These are phyloP conservation scores for Drosophila rufa DNA, from an alignment of 1,140 invertebrate genomes.

Conservation along the genomic window DNA sequence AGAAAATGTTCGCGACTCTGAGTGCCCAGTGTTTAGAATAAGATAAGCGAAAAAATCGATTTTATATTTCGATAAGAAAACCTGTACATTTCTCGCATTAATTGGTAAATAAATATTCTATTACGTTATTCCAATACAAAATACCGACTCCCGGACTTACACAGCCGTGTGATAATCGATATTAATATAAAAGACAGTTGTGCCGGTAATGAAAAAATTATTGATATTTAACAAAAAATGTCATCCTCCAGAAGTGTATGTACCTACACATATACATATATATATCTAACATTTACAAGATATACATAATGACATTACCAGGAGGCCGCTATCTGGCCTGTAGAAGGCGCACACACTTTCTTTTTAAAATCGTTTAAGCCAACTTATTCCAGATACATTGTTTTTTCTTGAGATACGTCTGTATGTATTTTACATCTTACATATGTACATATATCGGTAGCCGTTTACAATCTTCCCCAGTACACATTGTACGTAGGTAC, in stretches of 20 bases:
- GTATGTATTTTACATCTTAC: constrained; percentile 17
- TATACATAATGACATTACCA: constrained; percentile 29
- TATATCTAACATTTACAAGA: constrained; percentile 33
- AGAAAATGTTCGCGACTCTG: constrained; percentile 28
- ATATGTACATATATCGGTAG: constrained; percentile 17
- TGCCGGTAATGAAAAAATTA: constrained; percentile 35
- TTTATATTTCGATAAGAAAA: constrained; percentile 13
- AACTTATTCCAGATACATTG: constrained; percentile 4
- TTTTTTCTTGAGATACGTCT: constrained; percentile 5
- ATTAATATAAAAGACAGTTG: constrained; percentile 10
- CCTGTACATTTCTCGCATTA: constrained; percentile 12
- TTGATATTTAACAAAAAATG: constrained; percentile 49
- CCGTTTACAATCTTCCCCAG: constrained; percentile 30
- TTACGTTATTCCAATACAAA: constrained; percentile 24
- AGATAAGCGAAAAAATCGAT: constrained; percentile 18
- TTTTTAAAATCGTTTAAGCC: constrained; percentile 3
- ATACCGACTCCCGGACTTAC: not conserved
- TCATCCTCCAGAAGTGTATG: constrained; percentile 17
- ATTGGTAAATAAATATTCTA: constrained; percentile 47
- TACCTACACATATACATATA: constrained; percentile 37
- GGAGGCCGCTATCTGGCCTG: constrained; percentile 21
- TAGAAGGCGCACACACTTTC: not conserved
- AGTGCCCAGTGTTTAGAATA: constrained; percentile 44
- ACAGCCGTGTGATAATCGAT: constrained; percentile 18
- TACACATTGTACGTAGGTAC: constrained; percentile 24